Evolutionary conservation across 2,888 invertebrate species (phyloP).

Genomic region (Hypomecis punctinalis): DNA sequence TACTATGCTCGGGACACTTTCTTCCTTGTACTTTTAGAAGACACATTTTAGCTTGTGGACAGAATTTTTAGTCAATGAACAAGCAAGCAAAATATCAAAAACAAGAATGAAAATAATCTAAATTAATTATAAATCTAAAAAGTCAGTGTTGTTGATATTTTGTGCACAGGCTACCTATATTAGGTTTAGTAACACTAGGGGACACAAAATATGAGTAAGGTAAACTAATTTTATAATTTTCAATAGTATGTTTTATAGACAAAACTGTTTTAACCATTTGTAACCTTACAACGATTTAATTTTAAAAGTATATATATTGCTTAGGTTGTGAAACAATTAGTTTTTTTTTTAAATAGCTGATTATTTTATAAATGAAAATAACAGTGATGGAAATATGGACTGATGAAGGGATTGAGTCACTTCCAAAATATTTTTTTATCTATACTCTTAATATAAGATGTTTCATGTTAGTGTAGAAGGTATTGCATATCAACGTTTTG

Average conservation of each 20-base stretch:
- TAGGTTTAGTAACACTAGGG: conserved; percentile 1
- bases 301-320: conserved; percentile 3
- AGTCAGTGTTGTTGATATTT: too few species aligned
- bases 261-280: too few species aligned
- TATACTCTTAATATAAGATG: conserved; percentile 11
- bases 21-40: not conserved
- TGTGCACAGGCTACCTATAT: not conserved
- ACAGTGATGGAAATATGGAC: conserved; percentile 6
- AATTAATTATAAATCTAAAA: too few species aligned
- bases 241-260: conserved; percentile 13
- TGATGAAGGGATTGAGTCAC: conserved; percentile 31
- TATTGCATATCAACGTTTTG: conserved; percentile 28
- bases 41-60: not conserved
- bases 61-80: too few species aligned
- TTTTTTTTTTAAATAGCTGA: not conserved
- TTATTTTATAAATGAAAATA: not conserved
- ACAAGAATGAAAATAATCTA: too few species aligned
- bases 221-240: conserved; percentile 8
- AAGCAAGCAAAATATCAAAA: too few species aligned
- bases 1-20: not conserved
- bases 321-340: conserved; percentile 16
- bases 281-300: conserved; percentile 19
- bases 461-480: conserved; percentile 14
- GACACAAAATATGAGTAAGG: conserved; percentile 25
- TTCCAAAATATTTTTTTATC: conserved; percentile 24